A percentile compares a stretch with the other conserved stretches of the same genome.
Conservation (phyloP, 2,888 invertebrate species). For the Drosophila rubida region DNA sequence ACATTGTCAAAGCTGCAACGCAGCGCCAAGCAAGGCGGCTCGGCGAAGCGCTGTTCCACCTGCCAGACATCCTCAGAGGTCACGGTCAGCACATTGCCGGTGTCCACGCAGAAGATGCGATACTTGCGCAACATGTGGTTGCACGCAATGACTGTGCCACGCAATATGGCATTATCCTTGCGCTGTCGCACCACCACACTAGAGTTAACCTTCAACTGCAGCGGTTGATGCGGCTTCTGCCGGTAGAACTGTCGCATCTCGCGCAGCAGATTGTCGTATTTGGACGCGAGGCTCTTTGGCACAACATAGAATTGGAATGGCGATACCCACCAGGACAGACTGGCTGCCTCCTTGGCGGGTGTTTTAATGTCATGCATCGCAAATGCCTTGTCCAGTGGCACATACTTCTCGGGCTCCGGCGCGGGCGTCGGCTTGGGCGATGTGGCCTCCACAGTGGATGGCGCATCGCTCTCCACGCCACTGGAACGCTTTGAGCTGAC, state of each 20-base stretch:
- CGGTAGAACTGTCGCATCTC: constrained; percentile 89
- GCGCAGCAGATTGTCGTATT: constrained; percentile 89
- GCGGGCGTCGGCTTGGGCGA: constrained; percentile 10
- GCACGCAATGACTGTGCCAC: constrained; percentile 88
- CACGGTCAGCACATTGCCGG: constrained; percentile 90
- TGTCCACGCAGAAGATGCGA: constrained; percentile 91
- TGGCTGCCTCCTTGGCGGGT: constrained; percentile 87
- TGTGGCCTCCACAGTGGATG: constrained; percentile 28
- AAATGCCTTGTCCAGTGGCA: constrained; percentile 86
- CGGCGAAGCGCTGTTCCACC: constrained; percentile 88
- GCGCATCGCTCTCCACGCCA: constrained; percentile 56
- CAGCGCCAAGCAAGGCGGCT: constrained; percentile 89
- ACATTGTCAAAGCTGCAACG: constrained; percentile 89
- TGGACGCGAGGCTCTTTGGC: constrained; percentile 85
- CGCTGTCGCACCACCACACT: constrained; percentile 90
- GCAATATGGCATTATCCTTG: constrained; percentile 89
- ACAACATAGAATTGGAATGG: constrained; percentile 90
- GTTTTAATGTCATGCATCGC: constrained; percentile 85
- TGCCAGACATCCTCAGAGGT: constrained; percentile 89
- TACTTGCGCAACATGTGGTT: constrained; percentile 87
- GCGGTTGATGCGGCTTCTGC: constrained; percentile 81
- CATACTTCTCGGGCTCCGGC: constrained; percentile 83
- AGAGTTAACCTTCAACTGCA: constrained; percentile 86
- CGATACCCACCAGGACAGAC: constrained; percentile 91
- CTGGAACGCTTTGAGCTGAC: constrained; percentile 60